Percentiles rank a stretch among this genome's conserved stretches.
phyloP scores from a whole-genome alignment of 2,113 vertebrate species.

The Nestor notabilis region DNA sequence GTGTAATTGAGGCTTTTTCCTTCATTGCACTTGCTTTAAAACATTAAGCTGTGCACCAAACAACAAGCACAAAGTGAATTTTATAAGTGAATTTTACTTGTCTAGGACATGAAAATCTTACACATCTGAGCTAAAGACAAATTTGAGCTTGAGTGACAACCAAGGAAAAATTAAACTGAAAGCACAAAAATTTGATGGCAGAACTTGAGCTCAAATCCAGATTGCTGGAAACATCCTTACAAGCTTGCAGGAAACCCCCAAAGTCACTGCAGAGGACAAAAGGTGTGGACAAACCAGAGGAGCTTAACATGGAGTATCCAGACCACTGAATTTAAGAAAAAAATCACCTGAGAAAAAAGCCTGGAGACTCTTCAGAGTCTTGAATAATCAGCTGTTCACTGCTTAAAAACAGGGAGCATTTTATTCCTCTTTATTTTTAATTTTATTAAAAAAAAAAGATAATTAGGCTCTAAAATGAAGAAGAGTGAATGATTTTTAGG shows the following conservation, averaged over 20 bases:
- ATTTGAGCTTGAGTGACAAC: background rate
- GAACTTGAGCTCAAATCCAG: constrained; percentile 18
- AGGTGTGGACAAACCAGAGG: background rate
- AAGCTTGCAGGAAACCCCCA: background rate
- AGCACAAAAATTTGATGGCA: background rate
- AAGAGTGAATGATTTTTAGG: background rate
- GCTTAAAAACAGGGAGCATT: background rate
- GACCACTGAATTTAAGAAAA: background rate
- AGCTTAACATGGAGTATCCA: background rate
- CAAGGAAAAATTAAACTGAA: background rate
- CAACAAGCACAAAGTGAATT: background rate
- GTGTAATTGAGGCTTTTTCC: background rate
- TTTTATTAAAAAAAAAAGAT: background rate
- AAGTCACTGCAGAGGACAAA: background rate
- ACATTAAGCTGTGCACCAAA: background rate
- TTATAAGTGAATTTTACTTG: background rate
- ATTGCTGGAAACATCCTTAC: background rate
- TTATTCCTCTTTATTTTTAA: background rate
- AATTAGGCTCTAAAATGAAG: background rate
- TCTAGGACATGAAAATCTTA: background rate
- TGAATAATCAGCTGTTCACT: background rate
- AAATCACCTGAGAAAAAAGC: background rate
- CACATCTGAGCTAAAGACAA: background rate
- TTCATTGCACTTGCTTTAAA: background rate
- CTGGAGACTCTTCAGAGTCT: background rate